These are phyloP conservation scores for Rhamnusium bicolor DNA, from an alignment of 2,888 invertebrate species.

Conservation along the genomic window DNA sequence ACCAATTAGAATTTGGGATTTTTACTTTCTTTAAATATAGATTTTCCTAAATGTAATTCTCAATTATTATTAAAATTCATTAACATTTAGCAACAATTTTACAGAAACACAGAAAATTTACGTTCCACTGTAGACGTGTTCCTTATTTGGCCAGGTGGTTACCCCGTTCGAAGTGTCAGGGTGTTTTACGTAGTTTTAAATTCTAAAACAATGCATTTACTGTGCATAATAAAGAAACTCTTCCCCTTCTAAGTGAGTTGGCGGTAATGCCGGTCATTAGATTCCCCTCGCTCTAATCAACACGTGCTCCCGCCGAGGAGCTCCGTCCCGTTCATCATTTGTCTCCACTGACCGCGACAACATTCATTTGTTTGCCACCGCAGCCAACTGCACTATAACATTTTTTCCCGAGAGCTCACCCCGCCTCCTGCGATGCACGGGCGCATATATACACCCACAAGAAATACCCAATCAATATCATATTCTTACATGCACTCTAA, in stretches of 20 bases:
- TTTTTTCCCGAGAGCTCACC: conserved; percentile 49
- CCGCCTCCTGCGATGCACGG: conserved; percentile 40
- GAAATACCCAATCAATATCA: conserved; percentile 72
- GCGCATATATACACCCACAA: conserved; percentile 58
- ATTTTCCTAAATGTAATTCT: too few species aligned
- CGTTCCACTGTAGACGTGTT: too few species aligned
- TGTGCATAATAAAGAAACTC: not conserved
- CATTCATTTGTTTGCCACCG: conserved; percentile 54
- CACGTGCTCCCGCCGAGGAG: conserved; percentile 42
- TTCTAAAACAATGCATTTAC: not conserved
- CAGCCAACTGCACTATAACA: conserved; percentile 53
- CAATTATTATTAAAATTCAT: too few species aligned
- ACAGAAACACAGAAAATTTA: too few species aligned
- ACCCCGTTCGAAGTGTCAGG: not conserved
- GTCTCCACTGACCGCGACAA: conserved; percentile 55
- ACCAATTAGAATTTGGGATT: too few species aligned
- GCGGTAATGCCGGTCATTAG: conserved; percentile 14
- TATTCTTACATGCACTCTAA: conserved; percentile 68
- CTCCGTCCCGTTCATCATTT: conserved; percentile 47
- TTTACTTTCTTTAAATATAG: too few species aligned
- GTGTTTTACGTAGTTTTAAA: too few species aligned
- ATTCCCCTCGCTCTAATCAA: conserved; percentile 44
- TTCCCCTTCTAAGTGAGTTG: conserved; percentile 10
- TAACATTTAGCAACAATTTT: too few species aligned
- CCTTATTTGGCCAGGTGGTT: too few species aligned